These are phyloP conservation scores for Eremophila alpestris DNA, from an alignment of 2,797 vertebrate genomes.

Conservation along the genomic window DNA sequence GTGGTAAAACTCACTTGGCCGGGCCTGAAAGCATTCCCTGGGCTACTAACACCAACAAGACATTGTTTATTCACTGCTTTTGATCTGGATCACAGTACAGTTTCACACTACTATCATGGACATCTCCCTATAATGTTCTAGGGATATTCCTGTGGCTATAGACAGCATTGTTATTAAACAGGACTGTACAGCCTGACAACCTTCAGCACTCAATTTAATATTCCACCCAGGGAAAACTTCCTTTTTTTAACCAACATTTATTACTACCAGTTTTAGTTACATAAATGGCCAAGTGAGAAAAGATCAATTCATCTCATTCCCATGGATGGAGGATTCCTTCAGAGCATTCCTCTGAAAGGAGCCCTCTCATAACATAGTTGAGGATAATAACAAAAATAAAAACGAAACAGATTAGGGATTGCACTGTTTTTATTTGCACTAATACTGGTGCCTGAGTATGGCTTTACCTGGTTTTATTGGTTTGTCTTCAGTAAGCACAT, in stretches of 20 bases:
- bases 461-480: constrained; percentile 84
- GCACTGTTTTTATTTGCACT: background rate
- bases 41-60: background rate
- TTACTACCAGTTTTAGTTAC: background rate
- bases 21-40: background rate
- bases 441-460: background rate
- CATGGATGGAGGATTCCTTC: background rate
- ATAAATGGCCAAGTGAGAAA: background rate
- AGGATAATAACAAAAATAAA: background rate
- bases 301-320: background rate
- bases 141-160: background rate
- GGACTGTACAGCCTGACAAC: background rate
- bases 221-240: background rate
- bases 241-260: background rate
- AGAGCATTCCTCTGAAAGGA: background rate
- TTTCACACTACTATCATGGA: background rate
- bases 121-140: background rate
- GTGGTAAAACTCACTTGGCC: background rate
- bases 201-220: background rate
- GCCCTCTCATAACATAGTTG: background rate
- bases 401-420: background rate
- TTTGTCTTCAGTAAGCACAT: constrained; percentile 82
- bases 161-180: background rate
- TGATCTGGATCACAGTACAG: background rate
- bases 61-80: background rate